Percentiles rank a stretch among this genome's conserved stretches.
Conservation (phyloP, 2,113 vertebrate genomes). For the Nothocercus julius region DNA sequence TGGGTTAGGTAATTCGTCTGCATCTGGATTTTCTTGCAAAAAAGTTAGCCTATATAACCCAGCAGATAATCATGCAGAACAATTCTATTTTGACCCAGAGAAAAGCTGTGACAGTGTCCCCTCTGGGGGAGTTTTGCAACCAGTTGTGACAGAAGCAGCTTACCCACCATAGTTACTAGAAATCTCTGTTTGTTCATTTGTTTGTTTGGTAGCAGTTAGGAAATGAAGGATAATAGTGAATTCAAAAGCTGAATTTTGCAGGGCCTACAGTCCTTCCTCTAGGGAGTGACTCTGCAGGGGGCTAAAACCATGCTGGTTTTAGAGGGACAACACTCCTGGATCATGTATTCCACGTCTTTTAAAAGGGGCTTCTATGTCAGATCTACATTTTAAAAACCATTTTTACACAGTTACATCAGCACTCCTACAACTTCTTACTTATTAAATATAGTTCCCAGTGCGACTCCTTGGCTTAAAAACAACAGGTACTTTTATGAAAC, state of each 20-base stretch:
- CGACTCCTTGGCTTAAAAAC: slow-evolving; percentile 45
- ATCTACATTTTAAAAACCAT: slow-evolving; percentile 41
- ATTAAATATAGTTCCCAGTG: slow-evolving; percentile 64
- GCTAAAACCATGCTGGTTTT: neutral
- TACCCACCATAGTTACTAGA: neutral
- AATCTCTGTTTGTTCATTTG: neutral
- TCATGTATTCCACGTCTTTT: slow-evolving; percentile 19
- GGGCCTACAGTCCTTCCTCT: neutral
- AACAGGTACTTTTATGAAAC: slow-evolving; percentile 70
- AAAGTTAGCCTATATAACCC: neutral
- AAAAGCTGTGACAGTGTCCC: neutral
- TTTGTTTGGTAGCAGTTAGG: neutral
- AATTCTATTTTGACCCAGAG: neutral
- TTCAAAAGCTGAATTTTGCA: neutral
- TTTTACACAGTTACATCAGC: slow-evolving; percentile 67
- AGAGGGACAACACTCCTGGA: neutral
- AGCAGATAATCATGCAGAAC: neutral
- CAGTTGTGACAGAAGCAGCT: neutral
- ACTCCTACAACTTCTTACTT: slow-evolving; percentile 62
- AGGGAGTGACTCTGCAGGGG: neutral
- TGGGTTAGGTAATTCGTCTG: neutral
- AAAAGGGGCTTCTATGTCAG: slow-evolving; percentile 34
- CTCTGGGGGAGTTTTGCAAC: neutral
- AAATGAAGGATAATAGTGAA: neutral
- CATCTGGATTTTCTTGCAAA: neutral